These are phyloP conservation scores for Heliothis peltigera DNA, from an alignment of 2,888 invertebrate genomes.

Conservation along the genomic window DNA sequence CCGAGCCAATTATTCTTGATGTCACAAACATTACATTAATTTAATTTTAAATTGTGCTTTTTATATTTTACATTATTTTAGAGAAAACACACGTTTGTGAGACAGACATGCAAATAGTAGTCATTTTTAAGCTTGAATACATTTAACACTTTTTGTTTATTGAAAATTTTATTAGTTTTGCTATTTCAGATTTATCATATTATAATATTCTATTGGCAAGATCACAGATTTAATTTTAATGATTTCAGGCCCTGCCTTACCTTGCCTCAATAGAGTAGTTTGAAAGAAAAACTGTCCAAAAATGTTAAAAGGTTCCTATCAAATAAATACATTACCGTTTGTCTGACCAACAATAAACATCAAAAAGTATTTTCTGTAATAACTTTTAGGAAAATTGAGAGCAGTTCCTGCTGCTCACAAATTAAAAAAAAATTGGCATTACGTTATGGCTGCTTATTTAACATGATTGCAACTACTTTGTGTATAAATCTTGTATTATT, in stretches of 20 bases:
- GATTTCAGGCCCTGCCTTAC: conserved; percentile 36
- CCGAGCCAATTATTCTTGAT: conserved; percentile 16
- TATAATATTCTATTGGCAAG: conserved; percentile 18
- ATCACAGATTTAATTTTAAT: conserved; percentile 10
- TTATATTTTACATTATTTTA: not conserved
- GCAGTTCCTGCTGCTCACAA: conserved; percentile 41
- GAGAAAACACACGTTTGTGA: conserved; percentile 2
- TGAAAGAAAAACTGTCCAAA: conserved; percentile 42
- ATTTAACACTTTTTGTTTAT: conserved; percentile 19
- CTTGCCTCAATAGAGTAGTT: conserved; percentile 44
- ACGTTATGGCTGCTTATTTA: conserved; percentile 45
- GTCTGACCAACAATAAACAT: conserved; percentile 50
- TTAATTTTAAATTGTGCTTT: conserved; percentile 9
- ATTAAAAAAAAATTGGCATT: conserved; percentile 48
- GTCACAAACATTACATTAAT: conserved; percentile 22
- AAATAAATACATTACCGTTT: conserved; percentile 43
- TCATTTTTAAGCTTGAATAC: conserved; percentile 26
- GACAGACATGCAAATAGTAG: conserved; percentile 19
- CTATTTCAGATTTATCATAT: not conserved
- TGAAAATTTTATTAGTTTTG: conserved; percentile 2
- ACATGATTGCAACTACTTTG: conserved; percentile 35
- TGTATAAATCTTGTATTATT: conserved; percentile 39
- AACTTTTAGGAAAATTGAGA: conserved; percentile 8
- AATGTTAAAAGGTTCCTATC: conserved; percentile 48
- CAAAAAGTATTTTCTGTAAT: conserved; percentile 49